Evolutionary conservation across 2,888 invertebrate genomes (phyloP), one percentile per base, ranked within the genome.

Genomic region (Protula sp.): DNA sequence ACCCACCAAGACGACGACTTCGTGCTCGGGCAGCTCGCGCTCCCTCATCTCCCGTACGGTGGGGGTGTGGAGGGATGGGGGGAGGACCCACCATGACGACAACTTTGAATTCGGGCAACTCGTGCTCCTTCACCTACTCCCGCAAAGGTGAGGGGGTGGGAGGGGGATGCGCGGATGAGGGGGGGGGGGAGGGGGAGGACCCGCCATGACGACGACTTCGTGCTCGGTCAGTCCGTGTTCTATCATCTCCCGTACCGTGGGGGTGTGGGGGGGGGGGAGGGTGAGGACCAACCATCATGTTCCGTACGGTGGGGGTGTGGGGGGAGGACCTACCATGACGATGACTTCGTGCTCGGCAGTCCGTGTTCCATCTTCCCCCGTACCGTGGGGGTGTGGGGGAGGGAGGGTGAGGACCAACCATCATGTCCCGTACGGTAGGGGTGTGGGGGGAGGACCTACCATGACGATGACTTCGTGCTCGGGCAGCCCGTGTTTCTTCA

Each of bases 321-420:
- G n/a, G n/a, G n/a, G n/a, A n/a, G n/a, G n/a, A 85, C 86, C 87
- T 84, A 92, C 91, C 82, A 92, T 86, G 74, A 88, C 87, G 73
- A 91, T 87, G 71, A 91, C 88, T 84, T 95, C 95, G 80, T 92
- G 90, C 82, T 95, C 95, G 89, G 89, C 77, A 97, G 91, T 82
- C 85, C 85, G 82, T 89, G 87, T 80, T 89, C 89, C 73, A 84
- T 83, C 71, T 92, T 89, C 85, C n/a, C n/a, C n/a, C n/a, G n/a
- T n/a, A n/a, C n/a, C n/a, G n/a, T n/a, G n/a, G n/a, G n/a, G n/a
- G n/a, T n/a, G n/a, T n/a, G n/a, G n/a, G n/a, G n/a, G n/a, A n/a
- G n/a, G n/a, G n/a, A n/a, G n/a, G n/a, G n/a, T n/a, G n/a, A n/a
- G n/a, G n/a, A n/a, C n/a, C n/a, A n/a, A n/a, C n/a, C n/a, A n/a